A percentile compares a stretch with the other conserved stretches of the same genome.
Conservation (phyloP, 2,113 vertebrate species). For the Azemiops feae region DNA sequence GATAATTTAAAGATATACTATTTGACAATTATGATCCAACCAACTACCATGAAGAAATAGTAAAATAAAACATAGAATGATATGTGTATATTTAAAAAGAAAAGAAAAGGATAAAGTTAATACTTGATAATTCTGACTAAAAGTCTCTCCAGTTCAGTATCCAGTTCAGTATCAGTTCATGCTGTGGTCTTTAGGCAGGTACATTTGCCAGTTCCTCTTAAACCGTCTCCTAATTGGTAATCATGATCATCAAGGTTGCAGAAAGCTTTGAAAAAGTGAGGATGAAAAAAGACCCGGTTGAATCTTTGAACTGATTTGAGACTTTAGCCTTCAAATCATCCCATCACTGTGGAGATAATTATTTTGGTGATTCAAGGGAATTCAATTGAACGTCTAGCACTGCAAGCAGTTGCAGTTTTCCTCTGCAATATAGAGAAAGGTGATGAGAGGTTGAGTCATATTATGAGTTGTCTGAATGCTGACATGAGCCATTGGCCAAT, state of each 20-base stretch:
- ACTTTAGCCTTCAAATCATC: background rate
- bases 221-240: background rate
- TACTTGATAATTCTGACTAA: background rate
- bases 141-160: background rate
- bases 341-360: background rate
- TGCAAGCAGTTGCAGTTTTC: background rate
- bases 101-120: background rate
- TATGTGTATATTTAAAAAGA: background rate
- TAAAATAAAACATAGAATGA: background rate
- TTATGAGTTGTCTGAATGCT: background rate
- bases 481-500: background rate
- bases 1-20: background rate
- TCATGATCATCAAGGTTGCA: background rate
- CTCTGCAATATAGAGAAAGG: background rate
- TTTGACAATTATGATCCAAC: background rate
- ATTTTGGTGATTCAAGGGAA: background rate
- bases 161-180: background rate
- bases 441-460: background rate
- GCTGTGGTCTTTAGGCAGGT: background rate
- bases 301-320: background rate
- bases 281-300: background rate
- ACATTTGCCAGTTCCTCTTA: background rate
- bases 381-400: background rate
- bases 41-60: background rate
- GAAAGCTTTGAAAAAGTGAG: background rate